Conservation (phyloP, 1,140 invertebrate species). For the Ceratoteleas bidentatus region DNA sequence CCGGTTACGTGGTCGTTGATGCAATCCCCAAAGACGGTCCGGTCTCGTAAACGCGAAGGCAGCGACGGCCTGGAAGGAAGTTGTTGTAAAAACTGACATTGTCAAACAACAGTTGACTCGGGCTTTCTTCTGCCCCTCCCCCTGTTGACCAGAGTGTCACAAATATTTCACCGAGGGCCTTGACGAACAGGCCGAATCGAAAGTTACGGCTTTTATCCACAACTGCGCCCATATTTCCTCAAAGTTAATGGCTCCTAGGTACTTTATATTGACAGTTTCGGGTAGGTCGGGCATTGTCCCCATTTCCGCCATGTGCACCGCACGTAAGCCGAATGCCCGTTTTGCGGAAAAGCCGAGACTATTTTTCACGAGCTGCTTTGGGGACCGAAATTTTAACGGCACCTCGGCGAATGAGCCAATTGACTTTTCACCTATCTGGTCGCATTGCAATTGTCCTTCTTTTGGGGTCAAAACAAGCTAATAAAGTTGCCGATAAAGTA, state of each 20-base stretch:
- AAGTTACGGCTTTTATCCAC: constrained; percentile 59
- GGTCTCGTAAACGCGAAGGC: constrained; percentile 36
- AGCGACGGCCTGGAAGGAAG: constrained; percentile 38
- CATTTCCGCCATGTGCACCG: constrained; percentile 41
- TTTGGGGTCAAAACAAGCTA: too few relatives aligned
- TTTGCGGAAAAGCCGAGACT: constrained; percentile 23
- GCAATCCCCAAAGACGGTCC: constrained; percentile 31
- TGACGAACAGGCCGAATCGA: constrained; percentile 51
- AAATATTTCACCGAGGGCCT: constrained; percentile 53
- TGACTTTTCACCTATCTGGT: too few relatives aligned
- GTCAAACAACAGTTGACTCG: constrained; percentile 51
- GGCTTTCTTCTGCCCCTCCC: constrained; percentile 33
- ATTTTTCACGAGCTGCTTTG: not conserved
- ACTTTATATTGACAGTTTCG: constrained; percentile 58
- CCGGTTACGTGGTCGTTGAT: not conserved
- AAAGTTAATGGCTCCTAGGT: constrained; percentile 40
- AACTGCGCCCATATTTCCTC: constrained; percentile 40
- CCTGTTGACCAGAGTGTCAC: constrained; percentile 41
- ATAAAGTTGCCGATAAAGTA: too few relatives aligned
- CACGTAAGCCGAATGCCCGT: not conserved
- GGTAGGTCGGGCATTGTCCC: constrained; percentile 49
- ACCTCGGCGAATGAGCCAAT: too few relatives aligned
- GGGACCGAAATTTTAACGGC: not conserved
- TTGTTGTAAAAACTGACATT: constrained; percentile 53
- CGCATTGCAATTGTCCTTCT: too few relatives aligned